Percentiles rank a stretch among this genome's conserved stretches.
Evolutionary conservation across 1,140 invertebrate species (phyloP).

Genomic region (Batillaria attramentaria): DNA sequence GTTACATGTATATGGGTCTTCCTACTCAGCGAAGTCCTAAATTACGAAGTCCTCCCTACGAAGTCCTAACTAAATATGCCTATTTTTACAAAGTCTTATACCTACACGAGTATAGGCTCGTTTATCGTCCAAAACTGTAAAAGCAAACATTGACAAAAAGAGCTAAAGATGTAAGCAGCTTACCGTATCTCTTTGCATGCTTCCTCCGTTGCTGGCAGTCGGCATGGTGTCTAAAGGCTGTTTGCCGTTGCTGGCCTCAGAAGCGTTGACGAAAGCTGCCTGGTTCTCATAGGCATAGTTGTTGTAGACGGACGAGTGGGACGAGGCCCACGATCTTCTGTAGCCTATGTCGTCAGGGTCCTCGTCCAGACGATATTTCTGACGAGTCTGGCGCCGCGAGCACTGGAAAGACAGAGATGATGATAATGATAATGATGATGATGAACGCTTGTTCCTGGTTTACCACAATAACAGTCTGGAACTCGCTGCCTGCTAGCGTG

Average conservation of each 20-base stretch:
- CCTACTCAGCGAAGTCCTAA: too few relatives aligned
- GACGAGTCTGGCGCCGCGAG: conserved; percentile 39
- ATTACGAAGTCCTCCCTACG: too few relatives aligned
- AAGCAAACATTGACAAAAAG: too few relatives aligned
- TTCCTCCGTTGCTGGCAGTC: neutral
- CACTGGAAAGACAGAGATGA: conserved; percentile 27
- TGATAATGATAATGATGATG: neutral
- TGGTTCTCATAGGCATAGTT: conserved; percentile 18
- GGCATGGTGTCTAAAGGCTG: neutral
- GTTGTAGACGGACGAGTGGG: conserved; percentile 10
- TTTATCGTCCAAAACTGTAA: too few relatives aligned
- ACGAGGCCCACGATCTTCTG: conserved; percentile 35
- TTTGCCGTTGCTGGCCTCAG: conserved; percentile 10
- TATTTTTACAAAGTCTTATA: too few relatives aligned
- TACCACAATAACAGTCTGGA: neutral
- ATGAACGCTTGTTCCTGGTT: neutral
- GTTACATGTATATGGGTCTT: too few relatives aligned
- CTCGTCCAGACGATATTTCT: conserved; percentile 42
- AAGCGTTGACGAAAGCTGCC: too few relatives aligned
- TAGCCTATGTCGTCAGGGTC: conserved; percentile 46
- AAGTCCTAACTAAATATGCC: too few relatives aligned
- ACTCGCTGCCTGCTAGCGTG: too few relatives aligned
- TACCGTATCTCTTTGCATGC: neutral
- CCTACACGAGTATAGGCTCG: too few relatives aligned
- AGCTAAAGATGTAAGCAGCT: too few relatives aligned